These are phyloP conservation scores for Coreoperca whiteheadi DNA, from an alignment of 2,113 vertebrate species.

Conservation along the genomic window DNA sequence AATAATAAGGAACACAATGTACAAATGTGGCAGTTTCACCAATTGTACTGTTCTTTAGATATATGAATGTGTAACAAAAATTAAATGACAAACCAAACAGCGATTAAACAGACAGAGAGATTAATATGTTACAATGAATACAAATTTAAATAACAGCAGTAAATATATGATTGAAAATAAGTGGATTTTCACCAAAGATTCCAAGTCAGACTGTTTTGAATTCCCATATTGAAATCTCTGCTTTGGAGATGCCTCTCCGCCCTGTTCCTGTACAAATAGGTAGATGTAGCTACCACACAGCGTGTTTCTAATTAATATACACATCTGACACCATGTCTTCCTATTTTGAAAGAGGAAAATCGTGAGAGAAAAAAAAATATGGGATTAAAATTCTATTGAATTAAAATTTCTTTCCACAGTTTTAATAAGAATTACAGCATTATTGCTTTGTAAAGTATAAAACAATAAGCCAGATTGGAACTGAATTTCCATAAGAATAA, in stretches of 20 bases:
- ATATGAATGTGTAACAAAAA: neutral
- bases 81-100: neutral
- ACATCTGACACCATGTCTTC: neutral
- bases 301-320: neutral
- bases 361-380: neutral
- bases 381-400: neutral
- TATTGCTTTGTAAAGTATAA: neutral
- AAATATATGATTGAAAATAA: neutral
- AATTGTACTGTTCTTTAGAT: too few relatives aligned
- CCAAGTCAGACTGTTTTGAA: neutral
- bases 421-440: too few relatives aligned
- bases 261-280: neutral
- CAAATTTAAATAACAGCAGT: neutral
- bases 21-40: neutral
- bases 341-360: neutral
- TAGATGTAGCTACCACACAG: neutral
- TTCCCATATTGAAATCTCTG: neutral
- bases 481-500: neutral
- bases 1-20: neutral
- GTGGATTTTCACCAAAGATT: neutral
- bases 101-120: neutral
- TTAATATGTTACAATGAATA: neutral
- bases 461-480: neutral
- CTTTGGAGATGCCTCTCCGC: neutral
- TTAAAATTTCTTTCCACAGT: too few relatives aligned